Evolutionary conservation across 2,113 vertebrate species (phyloP), one percentile per base, ranked within the genome.

Genomic region (Seriola aureovittata): DNA sequence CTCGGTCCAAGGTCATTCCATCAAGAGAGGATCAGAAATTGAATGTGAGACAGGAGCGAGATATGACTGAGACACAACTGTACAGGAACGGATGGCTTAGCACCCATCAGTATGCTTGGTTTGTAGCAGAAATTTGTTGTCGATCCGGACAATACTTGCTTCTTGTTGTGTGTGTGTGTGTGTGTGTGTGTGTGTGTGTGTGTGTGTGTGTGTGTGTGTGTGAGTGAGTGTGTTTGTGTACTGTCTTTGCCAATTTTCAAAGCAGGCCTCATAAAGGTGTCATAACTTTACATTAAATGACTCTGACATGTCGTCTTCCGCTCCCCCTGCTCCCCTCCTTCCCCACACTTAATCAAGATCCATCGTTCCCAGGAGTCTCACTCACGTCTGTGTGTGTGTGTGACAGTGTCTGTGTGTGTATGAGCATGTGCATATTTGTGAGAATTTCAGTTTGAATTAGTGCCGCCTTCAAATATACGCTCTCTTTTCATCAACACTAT

Each of bases 331-430:
- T 52, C 82, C 84, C 58, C 80, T 36, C 42, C 76, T 60, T 84
- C 80, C 77, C 36, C 62, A 58, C 78, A 79, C 59, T 92, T 92
- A 92, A 94, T 94, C 90, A 94, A 93, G 90, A 91, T 90, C 83
- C 85, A 92, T 90, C 69, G 71, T 57, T 92, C 90, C 88, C 76
- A 50, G 36, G 84, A 81, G 85, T 63, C 77, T 83, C 40, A 1
- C 65, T 57, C 29, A 23, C 21, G 32, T 68, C 44, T 66, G 67
- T 57, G 48, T 38, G 48, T 71, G 78, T 52, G 57, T 67, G 78
- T 46, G 68, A 32, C 23, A 50, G 57, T 29, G 10, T 50, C 9
- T 44, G 70, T 46, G 59, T 55, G 59, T 59, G 80, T 62, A 59
- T 4, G 69, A 25, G 70, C 23, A 60, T 57, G 23, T 23, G 52